phyloP scores from a whole-genome alignment of 2,113 vertebrate genomes.

The Urocolius indicus region DNA sequence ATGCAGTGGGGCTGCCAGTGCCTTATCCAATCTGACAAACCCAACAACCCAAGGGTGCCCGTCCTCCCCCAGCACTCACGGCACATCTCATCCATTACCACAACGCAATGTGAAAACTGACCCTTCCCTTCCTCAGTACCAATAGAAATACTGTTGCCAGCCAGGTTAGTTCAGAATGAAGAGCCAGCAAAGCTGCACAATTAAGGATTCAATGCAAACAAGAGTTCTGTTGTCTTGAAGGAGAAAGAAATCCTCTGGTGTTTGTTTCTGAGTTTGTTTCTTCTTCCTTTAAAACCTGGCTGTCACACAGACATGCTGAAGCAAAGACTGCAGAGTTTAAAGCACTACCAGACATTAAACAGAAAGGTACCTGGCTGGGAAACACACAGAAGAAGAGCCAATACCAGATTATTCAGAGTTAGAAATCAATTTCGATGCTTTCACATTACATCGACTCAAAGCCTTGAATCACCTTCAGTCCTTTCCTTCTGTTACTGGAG shows the following conservation, averaged over 20 bases:
- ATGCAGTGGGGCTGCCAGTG: slow-evolving; percentile 21
- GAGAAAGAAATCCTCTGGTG: background rate
- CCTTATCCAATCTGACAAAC: slow-evolving; percentile 62
- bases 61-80: slow-evolving; percentile 30
- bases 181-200: background rate
- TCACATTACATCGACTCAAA: background rate
- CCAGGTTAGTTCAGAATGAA: background rate
- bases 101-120: slow-evolving; percentile 49
- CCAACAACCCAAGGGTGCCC: slow-evolving; percentile 42
- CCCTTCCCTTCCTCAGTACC: slow-evolving; percentile 1
- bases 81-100: slow-evolving; percentile 22
- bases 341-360: background rate
- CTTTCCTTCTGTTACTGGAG: background rate
- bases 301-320: background rate
- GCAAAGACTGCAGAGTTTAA: background rate
- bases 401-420: background rate
- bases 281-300: background rate
- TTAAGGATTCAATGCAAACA: background rate
- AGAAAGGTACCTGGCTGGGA: background rate
- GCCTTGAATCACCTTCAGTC: background rate
- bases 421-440: background rate
- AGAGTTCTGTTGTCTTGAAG: background rate
- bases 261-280: background rate
- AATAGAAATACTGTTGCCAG: background rate
- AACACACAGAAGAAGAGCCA: background rate